These are phyloP conservation scores for Callocephalon fimbriatum DNA, from an alignment of 2,113 vertebrate species.

Conservation along the genomic window DNA sequence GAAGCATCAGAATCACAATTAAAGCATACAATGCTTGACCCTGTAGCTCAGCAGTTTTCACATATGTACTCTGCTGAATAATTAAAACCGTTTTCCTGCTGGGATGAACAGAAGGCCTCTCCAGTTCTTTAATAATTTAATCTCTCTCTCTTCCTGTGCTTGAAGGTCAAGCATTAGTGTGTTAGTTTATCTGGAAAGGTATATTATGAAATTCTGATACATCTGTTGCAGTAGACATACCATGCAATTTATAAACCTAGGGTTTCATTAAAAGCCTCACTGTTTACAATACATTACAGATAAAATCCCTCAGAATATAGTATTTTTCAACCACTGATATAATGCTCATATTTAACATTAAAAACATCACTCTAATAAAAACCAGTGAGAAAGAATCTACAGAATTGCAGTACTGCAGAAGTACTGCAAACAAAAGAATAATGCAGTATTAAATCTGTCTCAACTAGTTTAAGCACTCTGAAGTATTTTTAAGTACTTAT, in stretches of 20 bases:
- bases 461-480: neutral
- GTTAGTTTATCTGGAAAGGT: slow-evolving; percentile 35
- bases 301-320: neutral
- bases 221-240: neutral
- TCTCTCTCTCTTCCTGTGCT: neutral
- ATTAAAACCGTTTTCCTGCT: slow-evolving; percentile 65
- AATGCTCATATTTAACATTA: neutral
- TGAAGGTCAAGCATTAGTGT: slow-evolving; percentile 43
- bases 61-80: slow-evolving; percentile 34
- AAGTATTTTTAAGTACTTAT: neutral
- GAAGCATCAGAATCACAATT: slow-evolving; percentile 35
- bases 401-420: neutral
- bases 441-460: neutral
- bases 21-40: neutral
- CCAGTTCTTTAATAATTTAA: slow-evolving; percentile 57
- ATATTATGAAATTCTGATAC: neutral
- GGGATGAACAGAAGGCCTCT: slow-evolving; percentile 60
- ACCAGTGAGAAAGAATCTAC: neutral
- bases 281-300: neutral
- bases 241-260: neutral
- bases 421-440: neutral
- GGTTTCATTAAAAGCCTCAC: neutral
- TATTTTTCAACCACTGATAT: neutral
- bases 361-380: neutral
- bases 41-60: slow-evolving; percentile 39